Percentiles rank a stretch among this genome's conserved stretches.
Evolutionary conservation across 2,888 invertebrate genomes (phyloP).

Genomic region (Caenorhabditis sulstoni): DNA sequence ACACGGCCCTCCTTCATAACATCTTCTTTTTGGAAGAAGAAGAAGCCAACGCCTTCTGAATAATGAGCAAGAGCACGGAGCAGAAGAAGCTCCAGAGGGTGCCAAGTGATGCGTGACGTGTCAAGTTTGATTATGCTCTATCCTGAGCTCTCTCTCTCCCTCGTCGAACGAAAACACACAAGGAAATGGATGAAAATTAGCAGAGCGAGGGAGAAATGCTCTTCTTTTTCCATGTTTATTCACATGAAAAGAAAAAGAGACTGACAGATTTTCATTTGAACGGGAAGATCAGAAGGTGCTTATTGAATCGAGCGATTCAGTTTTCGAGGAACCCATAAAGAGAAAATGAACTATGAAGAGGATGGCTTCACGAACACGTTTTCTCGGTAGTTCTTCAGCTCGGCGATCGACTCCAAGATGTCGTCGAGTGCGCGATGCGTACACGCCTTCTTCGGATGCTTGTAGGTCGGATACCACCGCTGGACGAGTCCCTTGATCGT

Average conservation of each 20-base stretch:
- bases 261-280: background rate
- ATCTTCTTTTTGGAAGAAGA: constrained; percentile 10
- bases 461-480: constrained; percentile 86
- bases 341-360: background rate
- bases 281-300: background rate
- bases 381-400: constrained; percentile 88
- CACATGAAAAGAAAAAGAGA: background rate
- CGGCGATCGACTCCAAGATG: constrained; percentile 84
- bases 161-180: constrained; percentile 4
- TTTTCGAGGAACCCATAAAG: background rate
- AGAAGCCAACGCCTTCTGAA: constrained; percentile 7
- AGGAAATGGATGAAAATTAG: background rate
- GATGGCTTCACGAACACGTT: constrained; percentile 83
- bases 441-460: constrained; percentile 79
- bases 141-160: background rate
- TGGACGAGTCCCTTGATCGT: constrained; percentile 85
- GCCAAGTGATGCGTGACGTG: constrained; percentile 29
- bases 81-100: constrained; percentile 10
- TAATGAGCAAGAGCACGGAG: constrained; percentile 19
- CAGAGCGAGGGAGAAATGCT: constrained; percentile 1
- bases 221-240: constrained; percentile 12
- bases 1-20: constrained; percentile 12
- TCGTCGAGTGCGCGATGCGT: constrained; percentile 85
- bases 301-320: too few species aligned
- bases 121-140: constrained; percentile 43